Base-by-base conservation (phyloP, 2,113 vertebrate genomes). In the Petaurus breviceps region DNA sequence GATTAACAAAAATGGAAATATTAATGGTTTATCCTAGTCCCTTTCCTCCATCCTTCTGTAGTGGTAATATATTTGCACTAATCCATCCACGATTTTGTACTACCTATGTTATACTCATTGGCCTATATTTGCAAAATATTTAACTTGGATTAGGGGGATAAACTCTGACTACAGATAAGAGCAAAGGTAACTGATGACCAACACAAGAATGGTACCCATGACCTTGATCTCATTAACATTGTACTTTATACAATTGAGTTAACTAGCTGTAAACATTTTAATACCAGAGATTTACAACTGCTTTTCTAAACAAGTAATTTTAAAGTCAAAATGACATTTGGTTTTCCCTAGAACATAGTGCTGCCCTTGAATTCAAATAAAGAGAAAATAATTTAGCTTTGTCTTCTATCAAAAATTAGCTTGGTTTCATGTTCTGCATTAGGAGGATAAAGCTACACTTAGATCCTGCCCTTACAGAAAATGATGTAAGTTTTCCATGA, bases 401-500 rank as follows among this genome's bases (percentile, higher is more conserved):
- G 43, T 95, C 31, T 11, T 93, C 8, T 91, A 19, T 92, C 90
- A 92, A 92, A 26, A 26, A 31, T 95, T 3, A 94, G 6, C 28
- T 55, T 91, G n/a, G n/a, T 92, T 46, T 51, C 25, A 94, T 6
- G 91, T 51, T 14, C 3, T 55, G 2, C 1, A 43, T 89, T 68
- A 24, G 47, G 31, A 90, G 68, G 51, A 96, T 95, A 92, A 77
- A 1, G 37, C 92, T 91, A 90, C 90, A 93, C 92, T 97, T 95
- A 53, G 12, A 68, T 49, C 52, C 94, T 37, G 16, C 77, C 92
- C 51, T 93, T 51, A 53, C 25, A 43, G 84, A 89, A 93, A 52
- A 43, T 93, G 47, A 90, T 90, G 90, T 89, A 96, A 90, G 26
- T n/a, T 97, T 96, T 96, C 89, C 49, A 68, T 55, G 61, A 96